Conservation (phyloP, 1,140 invertebrate genomes). For the Megalopta genalis region DNA sequence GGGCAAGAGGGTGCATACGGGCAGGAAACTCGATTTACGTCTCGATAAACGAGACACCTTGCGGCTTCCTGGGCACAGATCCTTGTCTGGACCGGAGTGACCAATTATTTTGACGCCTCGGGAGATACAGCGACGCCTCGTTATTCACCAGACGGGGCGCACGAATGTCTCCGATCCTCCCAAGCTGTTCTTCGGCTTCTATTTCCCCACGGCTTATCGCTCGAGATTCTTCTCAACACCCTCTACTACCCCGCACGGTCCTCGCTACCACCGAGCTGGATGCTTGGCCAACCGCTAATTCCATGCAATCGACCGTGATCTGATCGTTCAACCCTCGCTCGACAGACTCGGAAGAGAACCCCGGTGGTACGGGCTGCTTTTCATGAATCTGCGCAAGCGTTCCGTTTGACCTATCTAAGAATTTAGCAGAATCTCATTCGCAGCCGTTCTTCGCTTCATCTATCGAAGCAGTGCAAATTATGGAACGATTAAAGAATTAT, state of each 20-base stretch:
- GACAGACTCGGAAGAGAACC: too few species aligned
- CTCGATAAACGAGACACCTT: constrained; percentile 45
- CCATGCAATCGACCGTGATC: neutral
- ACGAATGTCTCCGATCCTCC: neutral
- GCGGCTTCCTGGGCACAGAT: constrained; percentile 45
- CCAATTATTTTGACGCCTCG: constrained; percentile 61
- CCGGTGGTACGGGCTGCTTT: too few species aligned
- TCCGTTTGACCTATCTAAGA: too few species aligned
- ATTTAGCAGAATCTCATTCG: too few species aligned
- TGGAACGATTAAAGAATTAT: too few species aligned
- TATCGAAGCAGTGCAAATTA: too few species aligned
- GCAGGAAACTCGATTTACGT: constrained; percentile 67
- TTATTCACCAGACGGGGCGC: constrained; percentile 1
- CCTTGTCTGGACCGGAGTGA: constrained; percentile 44
- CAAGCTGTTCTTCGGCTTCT: neutral
- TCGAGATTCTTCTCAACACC: neutral
- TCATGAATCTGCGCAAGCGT: too few species aligned
- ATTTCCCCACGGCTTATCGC: neutral
- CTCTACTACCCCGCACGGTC: neutral
- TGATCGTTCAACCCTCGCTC: too few species aligned
- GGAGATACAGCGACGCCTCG: constrained; percentile 20
- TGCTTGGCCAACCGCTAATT: neutral
- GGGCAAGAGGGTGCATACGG: neutral
- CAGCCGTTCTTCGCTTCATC: too few species aligned
- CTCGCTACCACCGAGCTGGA: too few species aligned